Evolutionary conservation across 1,140 invertebrate genomes (phyloP), one percentile per base, ranked within the genome.

Genomic region (Caenorhabditis inopinata): DNA sequence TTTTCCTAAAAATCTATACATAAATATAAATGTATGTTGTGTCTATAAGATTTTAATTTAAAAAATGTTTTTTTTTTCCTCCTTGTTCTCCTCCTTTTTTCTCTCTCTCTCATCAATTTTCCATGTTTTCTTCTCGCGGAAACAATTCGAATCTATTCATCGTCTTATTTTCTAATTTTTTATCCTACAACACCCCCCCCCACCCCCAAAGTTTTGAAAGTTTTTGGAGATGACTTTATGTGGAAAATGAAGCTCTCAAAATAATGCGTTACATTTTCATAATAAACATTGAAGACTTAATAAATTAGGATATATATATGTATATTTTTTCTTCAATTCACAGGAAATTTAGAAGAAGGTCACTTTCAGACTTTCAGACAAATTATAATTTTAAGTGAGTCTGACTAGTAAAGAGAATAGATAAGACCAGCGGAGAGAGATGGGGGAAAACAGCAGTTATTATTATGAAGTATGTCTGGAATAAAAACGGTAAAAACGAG

Each of bases 191-290:
- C n/a, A n/a, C n/a, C n/a, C n/a, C n/a, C n/a, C n/a, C n/a, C n/a
- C n/a, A n/a, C n/a, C n/a, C n/a, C n/a, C n/a, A n/a, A n/a, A n/a
- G n/a, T 38, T 38, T 21, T n/a, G 18, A 38, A 29, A 68, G 12
- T 38, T 68, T 68, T 68, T 68, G 25, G 29, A 38, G n/a, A 38
- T 32, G 35, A 16, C 12, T 58, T 32, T 68, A 68, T 68, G 38
- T 68, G 58, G 58, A 68, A 68, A 68, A 68, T 68, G 58, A 68
- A 68, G 58, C 58, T 68, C 58, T 68, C 32, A 68, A 68, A 68
- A 32, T 58, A 58, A 58, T 58, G 5, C 38, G 38, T 42, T 7
- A 42, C 38, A 42, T 42, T 16, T 68, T 68, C 58, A 68, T 32
- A 68, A 32, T 29, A 68, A 42, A 38, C 9, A 11, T 51, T 16